These are phyloP conservation scores for Vespertilio murinus DNA, from an alignment of 2,797 vertebrate genomes.

Conservation along the genomic window DNA sequence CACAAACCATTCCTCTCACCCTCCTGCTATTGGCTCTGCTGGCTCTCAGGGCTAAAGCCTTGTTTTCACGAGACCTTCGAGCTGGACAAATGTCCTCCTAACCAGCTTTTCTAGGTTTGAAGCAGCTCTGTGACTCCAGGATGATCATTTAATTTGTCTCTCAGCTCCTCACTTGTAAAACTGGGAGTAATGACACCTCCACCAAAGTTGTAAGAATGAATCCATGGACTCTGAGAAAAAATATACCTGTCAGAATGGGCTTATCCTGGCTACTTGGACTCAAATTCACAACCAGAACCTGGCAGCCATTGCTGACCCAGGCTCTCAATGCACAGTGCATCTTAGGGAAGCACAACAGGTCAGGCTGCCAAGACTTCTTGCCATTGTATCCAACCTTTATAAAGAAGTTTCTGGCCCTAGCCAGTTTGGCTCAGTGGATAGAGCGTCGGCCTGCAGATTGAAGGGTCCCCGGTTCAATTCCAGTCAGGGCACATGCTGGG, in stretches of 20 bases:
- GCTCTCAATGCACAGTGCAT: too few relatives aligned
- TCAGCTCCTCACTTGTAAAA: neutral
- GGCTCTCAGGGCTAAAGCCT: neutral
- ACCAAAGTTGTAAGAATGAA: neutral
- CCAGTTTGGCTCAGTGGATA: too few relatives aligned
- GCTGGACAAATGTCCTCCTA: neutral
- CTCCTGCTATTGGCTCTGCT: neutral
- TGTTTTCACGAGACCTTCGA: neutral
- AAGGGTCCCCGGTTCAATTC: too few relatives aligned
- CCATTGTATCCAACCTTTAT: neutral
- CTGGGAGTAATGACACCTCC: neutral
- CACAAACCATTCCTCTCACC: neutral
- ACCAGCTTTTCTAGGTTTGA: neutral
- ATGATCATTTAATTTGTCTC: neutral
- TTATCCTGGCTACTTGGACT: neutral
- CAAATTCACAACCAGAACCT: neutral
- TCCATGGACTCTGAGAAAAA: neutral
- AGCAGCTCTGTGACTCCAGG: neutral
- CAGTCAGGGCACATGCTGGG: too few relatives aligned
- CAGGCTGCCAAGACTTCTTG: neutral
- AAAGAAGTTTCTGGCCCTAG: neutral
- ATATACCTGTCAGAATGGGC: neutral
- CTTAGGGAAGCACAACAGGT: neutral
- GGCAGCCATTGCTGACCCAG: neutral
- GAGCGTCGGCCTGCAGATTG: too few relatives aligned